Percentiles rank a stretch among this genome's conserved stretches.
Evolutionary conservation across 2,113 vertebrate genomes (phyloP).

Genomic region (Arvicanthis niloticus): DNA sequence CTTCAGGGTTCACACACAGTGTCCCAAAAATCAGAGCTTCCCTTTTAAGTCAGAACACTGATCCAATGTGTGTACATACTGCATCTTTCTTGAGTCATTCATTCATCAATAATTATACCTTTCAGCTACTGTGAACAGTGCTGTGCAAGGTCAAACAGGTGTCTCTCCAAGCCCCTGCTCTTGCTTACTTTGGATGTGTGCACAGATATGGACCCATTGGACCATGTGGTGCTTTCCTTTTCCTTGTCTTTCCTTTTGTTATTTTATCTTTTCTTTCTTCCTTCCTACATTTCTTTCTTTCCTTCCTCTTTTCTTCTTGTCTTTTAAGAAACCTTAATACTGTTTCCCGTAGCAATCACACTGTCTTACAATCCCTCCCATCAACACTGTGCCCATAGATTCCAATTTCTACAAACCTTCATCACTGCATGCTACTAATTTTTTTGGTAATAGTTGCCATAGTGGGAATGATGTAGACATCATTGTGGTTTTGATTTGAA

Average conservation of each 20-base stretch:
- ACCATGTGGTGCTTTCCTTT: neutral
- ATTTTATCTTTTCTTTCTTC: neutral
- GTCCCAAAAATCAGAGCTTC: neutral
- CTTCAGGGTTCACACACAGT: neutral
- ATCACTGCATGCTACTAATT: too few relatives aligned
- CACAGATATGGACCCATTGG: neutral
- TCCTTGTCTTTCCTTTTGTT: neutral
- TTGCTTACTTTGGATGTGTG: neutral
- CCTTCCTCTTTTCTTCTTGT: neutral
- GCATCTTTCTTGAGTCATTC: neutral
- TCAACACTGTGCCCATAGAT: neutral
- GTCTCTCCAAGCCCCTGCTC: neutral
- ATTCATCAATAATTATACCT: neutral
- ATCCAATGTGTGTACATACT: neutral
- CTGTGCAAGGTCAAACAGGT: neutral
- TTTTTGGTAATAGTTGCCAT: neutral
- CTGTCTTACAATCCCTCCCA: neutral
- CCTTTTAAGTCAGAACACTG: neutral
- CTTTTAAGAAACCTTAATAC: neutral
- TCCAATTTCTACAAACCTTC: neutral
- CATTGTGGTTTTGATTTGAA: neutral
- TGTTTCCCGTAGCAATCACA: neutral
- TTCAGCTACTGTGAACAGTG: neutral
- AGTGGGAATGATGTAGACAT: neutral
- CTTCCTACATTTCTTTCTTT: neutral